Evolutionary conservation across 2,797 vertebrate genomes (phyloP), one percentile per base, ranked within the genome.

Genomic region (Spinus pinus): DNA sequence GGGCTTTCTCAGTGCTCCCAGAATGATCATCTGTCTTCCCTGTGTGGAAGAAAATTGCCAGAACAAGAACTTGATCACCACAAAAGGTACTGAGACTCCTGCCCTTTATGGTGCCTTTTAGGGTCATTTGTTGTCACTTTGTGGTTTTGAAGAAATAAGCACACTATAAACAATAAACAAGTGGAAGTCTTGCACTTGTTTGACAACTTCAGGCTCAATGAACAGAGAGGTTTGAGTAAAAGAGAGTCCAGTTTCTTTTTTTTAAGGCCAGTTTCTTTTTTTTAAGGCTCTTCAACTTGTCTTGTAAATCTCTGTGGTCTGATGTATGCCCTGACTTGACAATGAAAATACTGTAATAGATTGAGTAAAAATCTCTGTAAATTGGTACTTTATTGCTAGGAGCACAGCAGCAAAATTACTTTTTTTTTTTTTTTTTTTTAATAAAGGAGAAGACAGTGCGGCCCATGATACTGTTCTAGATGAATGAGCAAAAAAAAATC

Each of bases 91-190:
- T 57, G 78, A 87, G 78, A 37, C 72, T 91, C 69, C 93, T 94
- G 84, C 72, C 87, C 95, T 93, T 92, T 92, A 41, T 87, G 62
- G 41, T 72, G 62, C 85, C 46, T 84, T 81, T 92, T 95, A 86
- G 92, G 82, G 85, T 95, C 75, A n/a, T 88, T 85, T 90, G 69
- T 88, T 81, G 82, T 86, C 92, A 86, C 87, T 81, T 78, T 79
- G 81, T 6, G 27, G 79, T 41, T 91, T 79, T 44, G 82, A 61
- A 81, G 47, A 93, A 95, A 90, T 89, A 85, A 90, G 30, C 41
- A 73, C 37, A 9, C 73, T 81, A 86, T 84, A 93, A 91, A 62
- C 77, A 94, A 22, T 69, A 93, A 94, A 80, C 42, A 91, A 94
- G 74, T 91, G 62, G 39, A 90, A 93, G 25, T 65, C 61, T 90